Conservation (phyloP, 2,797 vertebrate genomes). For the Pempheris klunzingeri region DNA sequence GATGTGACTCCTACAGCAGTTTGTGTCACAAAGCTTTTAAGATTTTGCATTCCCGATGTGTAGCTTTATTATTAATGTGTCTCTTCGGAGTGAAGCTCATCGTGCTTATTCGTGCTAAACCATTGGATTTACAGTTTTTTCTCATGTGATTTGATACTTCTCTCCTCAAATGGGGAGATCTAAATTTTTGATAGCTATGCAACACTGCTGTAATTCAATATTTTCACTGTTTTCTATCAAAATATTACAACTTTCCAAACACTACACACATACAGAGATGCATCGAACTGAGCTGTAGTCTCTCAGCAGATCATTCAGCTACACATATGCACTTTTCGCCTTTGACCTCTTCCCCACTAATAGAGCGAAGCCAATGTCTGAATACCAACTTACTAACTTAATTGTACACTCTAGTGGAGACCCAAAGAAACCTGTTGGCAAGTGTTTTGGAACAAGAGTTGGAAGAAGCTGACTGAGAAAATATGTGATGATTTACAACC, state of each 20-base stretch:
- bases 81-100: slow-evolving; percentile 33
- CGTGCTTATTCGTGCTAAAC: slow-evolving; percentile 32
- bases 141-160: slow-evolving; percentile 24
- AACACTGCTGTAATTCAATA: neutral
- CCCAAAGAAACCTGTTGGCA: too few species aligned
- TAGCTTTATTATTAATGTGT: slow-evolving; percentile 53
- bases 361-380: neutral
- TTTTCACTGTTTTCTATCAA: slow-evolving; percentile 11
- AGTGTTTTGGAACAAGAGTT: too few species aligned
- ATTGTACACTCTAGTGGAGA: neutral
- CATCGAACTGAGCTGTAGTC: neutral
- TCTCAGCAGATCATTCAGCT: neutral
- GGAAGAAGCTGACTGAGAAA: neutral
- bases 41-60: slow-evolving; percentile 41
- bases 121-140: neutral
- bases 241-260: slow-evolving; percentile 4
- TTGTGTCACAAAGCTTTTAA: slow-evolving; percentile 56
- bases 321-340: neutral
- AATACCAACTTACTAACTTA: too few species aligned
- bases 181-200: slow-evolving; percentile 14
- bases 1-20: slow-evolving; percentile 58
- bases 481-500: neutral
- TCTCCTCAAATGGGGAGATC: neutral
- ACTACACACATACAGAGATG: neutral
- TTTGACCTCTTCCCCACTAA: neutral